A percentile compares a stretch with the other conserved stretches of the same genome.
Conservation (phyloP, 2,797 vertebrate genomes). For the Cyprinella venusta region DNA sequence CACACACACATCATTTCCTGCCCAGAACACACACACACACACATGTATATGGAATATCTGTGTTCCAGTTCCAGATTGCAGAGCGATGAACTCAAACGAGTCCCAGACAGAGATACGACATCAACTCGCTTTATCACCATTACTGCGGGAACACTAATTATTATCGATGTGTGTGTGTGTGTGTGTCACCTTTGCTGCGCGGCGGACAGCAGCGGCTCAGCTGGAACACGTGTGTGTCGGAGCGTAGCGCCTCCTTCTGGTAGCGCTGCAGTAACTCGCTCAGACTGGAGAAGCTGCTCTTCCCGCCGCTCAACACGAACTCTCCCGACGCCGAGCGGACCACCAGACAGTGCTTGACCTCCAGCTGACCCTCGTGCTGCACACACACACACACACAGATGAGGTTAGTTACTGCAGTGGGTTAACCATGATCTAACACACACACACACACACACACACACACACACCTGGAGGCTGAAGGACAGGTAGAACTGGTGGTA, state of each 20-base stretch:
- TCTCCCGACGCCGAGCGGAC: constrained; percentile 85
- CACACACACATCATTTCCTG: not conserved
- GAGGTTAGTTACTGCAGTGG: not conserved
- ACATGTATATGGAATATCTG: too few relatives aligned
- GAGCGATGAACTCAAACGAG: too few relatives aligned
- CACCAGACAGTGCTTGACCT: constrained; percentile 96
- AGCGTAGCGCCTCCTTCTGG: constrained; percentile 95
- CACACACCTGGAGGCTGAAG: constrained; percentile 80
- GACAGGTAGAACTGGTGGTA: constrained; percentile 96
- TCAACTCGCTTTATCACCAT: too few relatives aligned
- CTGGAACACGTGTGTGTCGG: constrained; percentile 94
- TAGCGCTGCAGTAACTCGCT: constrained; percentile 93
- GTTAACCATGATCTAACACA: not conserved
- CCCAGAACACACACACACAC: too few relatives aligned
- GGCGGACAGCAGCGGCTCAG: constrained; percentile 93
- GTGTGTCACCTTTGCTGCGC: constrained; percentile 83
- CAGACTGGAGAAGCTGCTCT: constrained; percentile 87
- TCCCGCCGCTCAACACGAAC: constrained; percentile 89
- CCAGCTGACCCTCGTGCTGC: constrained; percentile 79
- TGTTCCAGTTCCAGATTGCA: too few relatives aligned
- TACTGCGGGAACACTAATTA: too few relatives aligned
- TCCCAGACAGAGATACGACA: too few relatives aligned
- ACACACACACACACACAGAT: constrained; percentile 70
- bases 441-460: too few relatives aligned
- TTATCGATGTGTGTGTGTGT: too few relatives aligned